Conservation (phyloP, 1,140 invertebrate genomes). For the Schlechtendalia chinensis region DNA sequence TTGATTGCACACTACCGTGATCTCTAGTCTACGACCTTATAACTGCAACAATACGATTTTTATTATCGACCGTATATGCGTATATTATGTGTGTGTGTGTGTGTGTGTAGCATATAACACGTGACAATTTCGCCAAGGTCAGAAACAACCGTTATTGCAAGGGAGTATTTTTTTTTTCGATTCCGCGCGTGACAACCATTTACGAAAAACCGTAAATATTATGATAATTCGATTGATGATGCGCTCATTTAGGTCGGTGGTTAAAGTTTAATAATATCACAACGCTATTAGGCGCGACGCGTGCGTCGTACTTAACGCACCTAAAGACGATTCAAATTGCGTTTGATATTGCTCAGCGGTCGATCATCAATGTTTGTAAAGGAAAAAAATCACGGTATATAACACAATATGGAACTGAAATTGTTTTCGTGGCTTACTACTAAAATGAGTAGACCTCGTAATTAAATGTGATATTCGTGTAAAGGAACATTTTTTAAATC, state of each 20-base stretch:
- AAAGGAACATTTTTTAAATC: no score
- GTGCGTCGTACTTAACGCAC: neutral
- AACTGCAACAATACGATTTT: slow-evolving; percentile 1
- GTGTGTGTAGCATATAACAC: no score
- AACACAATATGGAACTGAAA: neutral
- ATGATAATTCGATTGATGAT: slow-evolving; percentile 12
- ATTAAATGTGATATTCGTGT: neutral
- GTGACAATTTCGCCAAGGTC: slow-evolving; percentile 28
- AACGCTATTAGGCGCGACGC: neutral
- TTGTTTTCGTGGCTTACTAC: neutral
- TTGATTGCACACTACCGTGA: neutral
- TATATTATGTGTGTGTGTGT: no score
- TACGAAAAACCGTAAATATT: neutral
- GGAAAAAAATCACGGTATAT: neutral
- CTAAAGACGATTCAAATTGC: neutral
- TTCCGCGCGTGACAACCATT: neutral
- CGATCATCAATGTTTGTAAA: neutral
- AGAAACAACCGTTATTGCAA: neutral
- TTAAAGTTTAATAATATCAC: slow-evolving; percentile 4
- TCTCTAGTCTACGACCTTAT: slow-evolving; percentile 20
- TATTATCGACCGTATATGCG: neutral
- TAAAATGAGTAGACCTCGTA: neutral
- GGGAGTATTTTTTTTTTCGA: slow-evolving; percentile 3
- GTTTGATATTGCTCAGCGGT: no score
- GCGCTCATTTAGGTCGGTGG: neutral